phyloP scores from a whole-genome alignment of 2,888 invertebrate genomes.

The Oligia latruncula region DNA sequence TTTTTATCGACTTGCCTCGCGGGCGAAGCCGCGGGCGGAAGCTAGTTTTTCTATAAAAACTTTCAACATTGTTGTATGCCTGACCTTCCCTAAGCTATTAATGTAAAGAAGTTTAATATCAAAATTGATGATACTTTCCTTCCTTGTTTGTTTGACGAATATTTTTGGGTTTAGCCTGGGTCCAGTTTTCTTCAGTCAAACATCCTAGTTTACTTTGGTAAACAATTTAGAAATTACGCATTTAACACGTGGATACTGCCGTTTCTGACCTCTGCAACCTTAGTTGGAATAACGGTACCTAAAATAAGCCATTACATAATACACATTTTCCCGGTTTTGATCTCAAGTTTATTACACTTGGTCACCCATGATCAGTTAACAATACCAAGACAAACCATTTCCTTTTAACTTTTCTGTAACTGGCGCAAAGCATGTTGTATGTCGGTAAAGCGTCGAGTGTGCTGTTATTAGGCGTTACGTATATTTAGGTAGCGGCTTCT shows the following conservation, averaged over 20 bases:
- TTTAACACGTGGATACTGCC: background rate
- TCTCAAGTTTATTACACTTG: background rate
- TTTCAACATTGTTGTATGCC: background rate
- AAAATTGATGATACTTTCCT: constrained; percentile 7
- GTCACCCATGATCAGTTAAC: background rate
- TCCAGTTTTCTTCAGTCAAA: background rate
- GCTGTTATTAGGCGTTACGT: too few relatives aligned
- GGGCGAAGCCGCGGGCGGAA: too few relatives aligned
- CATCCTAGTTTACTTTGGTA: background rate
- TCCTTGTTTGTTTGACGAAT: background rate
- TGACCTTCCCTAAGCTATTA: background rate
- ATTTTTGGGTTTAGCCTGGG: background rate
- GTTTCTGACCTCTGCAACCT: background rate
- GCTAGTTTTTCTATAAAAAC: constrained; percentile 1
- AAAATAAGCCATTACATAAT: background rate
- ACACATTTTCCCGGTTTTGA: background rate
- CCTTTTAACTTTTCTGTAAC: too few relatives aligned
- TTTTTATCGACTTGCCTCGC: too few relatives aligned
- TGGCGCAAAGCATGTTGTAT: too few relatives aligned
- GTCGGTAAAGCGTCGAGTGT: too few relatives aligned
- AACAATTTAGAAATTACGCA: background rate
- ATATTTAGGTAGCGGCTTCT: too few relatives aligned
- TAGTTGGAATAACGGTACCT: background rate
- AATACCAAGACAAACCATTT: too few relatives aligned
- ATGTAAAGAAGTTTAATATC: background rate